Conservation (phyloP, 64 coral and sea anemone species). For the Actinia tenebrosa region DNA sequence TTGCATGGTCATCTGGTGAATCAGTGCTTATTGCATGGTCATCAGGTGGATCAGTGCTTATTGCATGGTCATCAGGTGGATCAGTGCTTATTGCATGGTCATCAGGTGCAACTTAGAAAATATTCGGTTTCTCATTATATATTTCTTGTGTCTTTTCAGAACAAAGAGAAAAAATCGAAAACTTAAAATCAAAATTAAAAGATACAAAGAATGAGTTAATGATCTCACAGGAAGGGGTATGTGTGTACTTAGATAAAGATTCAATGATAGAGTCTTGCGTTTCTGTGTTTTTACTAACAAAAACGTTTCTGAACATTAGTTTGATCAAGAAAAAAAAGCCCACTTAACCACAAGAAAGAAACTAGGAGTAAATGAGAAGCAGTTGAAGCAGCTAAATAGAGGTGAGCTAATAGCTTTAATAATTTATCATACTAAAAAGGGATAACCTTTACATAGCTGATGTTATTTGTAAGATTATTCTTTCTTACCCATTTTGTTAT, state of each 20-base stretch:
- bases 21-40: slow-evolving; percentile 3
- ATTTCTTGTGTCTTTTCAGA: slow-evolving; percentile 21
- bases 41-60: neutral
- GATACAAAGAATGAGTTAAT: slow-evolving; percentile 51
- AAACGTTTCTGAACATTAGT: slow-evolving; percentile 34
- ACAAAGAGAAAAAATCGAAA: slow-evolving; percentile 59
- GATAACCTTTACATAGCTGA: neutral
- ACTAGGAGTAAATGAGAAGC: slow-evolving; percentile 53
- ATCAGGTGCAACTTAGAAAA: neutral
- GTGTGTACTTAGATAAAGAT: neutral
- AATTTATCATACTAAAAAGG: neutral
- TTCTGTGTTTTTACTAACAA: neutral
- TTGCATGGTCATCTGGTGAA: neutral
- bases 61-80: neutral
- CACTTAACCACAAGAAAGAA: slow-evolving; percentile 60
- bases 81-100: slow-evolving; percentile 1
- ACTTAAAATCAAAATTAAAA: slow-evolving; percentile 57
- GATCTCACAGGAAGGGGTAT: slow-evolving; percentile 64
- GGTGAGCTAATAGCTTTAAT: slow-evolving; percentile 37
- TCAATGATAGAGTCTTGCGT: no score
- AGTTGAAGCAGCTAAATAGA: slow-evolving; percentile 91
- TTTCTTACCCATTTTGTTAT: neutral
- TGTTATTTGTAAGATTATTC: neutral
- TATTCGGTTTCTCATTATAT: neutral
- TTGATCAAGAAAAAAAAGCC: slow-evolving; percentile 50